These are phyloP conservation scores for Odobenus rosmarus DNA, from an alignment of 2,113 vertebrate genomes.

Conservation along the genomic window DNA sequence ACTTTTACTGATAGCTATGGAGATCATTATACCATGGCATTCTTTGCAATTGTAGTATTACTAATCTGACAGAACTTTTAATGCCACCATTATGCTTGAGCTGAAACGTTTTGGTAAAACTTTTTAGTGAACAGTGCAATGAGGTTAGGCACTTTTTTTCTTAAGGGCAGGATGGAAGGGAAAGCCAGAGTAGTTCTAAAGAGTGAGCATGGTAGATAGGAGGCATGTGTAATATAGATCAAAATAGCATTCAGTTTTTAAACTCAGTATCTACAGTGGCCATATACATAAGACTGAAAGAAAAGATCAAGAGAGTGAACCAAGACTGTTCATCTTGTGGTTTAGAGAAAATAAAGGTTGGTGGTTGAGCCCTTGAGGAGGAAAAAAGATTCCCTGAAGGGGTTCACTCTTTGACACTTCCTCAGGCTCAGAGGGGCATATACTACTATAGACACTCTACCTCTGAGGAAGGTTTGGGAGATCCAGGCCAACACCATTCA, in stretches of 20 bases:
- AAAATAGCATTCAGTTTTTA: not conserved
- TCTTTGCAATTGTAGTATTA: not conserved
- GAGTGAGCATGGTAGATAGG: not conserved
- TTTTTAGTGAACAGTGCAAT: not conserved
- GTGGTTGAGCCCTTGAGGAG: not conserved
- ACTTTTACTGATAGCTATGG: not conserved
- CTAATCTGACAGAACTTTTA: not conserved
- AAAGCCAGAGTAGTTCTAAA: not conserved
- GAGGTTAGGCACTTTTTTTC: not conserved
- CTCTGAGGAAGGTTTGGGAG: no score
- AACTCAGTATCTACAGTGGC: not conserved
- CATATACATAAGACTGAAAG: not conserved
- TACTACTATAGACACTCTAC: not conserved
- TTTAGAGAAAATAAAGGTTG: constrained; percentile 7
- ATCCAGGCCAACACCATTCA: not conserved
- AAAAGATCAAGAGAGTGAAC: not conserved
- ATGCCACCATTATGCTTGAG: not conserved
- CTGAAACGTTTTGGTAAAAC: not conserved
- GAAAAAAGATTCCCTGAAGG: not conserved
- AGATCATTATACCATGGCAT: not conserved
- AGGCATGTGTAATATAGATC: not conserved
- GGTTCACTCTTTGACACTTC: not conserved
- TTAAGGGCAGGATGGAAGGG: not conserved
- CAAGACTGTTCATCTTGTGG: not conserved
- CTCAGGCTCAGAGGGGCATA: not conserved